phyloP scores from a whole-genome alignment of 1,140 invertebrate genomes.

The Leguminivora glycinivorella region DNA sequence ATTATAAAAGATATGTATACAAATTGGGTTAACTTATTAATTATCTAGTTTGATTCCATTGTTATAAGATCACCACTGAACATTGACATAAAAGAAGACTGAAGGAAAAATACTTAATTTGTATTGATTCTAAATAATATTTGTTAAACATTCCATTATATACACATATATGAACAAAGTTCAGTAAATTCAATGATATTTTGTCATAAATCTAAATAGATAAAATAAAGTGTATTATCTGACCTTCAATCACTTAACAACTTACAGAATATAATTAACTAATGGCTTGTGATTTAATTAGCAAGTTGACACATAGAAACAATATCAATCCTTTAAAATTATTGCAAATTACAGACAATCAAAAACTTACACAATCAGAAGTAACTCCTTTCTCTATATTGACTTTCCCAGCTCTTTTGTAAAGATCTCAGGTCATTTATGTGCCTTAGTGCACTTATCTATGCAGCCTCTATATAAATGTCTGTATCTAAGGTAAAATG shows the following conservation, averaged over 20 bases:
- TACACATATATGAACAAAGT: too few relatives aligned
- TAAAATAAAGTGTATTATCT: not conserved
- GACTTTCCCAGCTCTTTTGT: not conserved
- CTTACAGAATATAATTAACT: not conserved
- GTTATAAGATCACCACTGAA: too few relatives aligned
- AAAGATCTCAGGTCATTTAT: not conserved
- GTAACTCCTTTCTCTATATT: slow-evolving; percentile 8
- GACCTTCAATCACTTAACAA: slow-evolving; percentile 2
- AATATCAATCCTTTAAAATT: not conserved
- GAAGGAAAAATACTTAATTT: too few relatives aligned
- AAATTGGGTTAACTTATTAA: too few relatives aligned
- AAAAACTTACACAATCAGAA: slow-evolving; percentile 11
- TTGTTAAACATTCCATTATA: too few relatives aligned
- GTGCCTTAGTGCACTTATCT: not conserved
- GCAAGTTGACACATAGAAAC: not conserved
- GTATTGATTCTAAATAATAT: too few relatives aligned
- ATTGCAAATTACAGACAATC: not conserved
- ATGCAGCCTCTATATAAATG: not conserved
- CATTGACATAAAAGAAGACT: too few relatives aligned
- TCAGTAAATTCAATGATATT: not conserved
- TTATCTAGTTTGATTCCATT: too few relatives aligned
- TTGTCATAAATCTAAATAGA: not conserved
- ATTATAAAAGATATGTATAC: too few relatives aligned
- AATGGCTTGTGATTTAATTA: not conserved
- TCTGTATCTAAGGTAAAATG: slow-evolving; percentile 15